phyloP scores from a whole-genome alignment of 2,797 vertebrate genomes.

The Sebastes melanostomus region DNA sequence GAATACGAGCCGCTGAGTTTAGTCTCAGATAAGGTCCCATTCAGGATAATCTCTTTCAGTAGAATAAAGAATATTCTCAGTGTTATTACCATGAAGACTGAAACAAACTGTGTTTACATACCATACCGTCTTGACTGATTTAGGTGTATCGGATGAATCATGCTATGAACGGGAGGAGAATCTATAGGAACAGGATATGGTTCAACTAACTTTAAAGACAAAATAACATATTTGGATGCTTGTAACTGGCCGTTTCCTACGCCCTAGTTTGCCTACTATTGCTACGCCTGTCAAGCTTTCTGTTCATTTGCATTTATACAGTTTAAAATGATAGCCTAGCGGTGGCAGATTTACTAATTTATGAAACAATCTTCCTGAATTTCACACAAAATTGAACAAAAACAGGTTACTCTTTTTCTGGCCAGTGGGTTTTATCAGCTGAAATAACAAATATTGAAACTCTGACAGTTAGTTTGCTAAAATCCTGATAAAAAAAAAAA shows the following conservation, averaged over 20 bases:
- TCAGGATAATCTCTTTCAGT: constrained; percentile 6
- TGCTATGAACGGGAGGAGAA: too few species aligned
- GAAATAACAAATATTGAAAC: not conserved
- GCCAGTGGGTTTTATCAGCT: not conserved
- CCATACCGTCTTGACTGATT: not conserved
- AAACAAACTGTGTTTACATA: not conserved
- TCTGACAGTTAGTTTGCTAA: not conserved
- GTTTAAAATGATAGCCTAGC: not conserved
- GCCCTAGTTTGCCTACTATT: not conserved
- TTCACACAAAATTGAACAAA: not conserved
- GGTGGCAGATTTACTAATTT: not conserved
- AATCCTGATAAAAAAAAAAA: not conserved
- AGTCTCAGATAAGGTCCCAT: constrained; percentile 10
- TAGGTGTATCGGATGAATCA: not conserved
- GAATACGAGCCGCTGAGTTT: constrained; percentile 17
- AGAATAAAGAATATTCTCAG: not conserved
- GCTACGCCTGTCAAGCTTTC: not conserved
- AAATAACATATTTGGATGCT: not conserved
- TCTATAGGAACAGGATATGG: not conserved
- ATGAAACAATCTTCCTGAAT: not conserved
- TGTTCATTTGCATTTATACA: not conserved
- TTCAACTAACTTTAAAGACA: not conserved
- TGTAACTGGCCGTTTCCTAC: not conserved
- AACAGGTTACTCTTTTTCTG: too few species aligned
- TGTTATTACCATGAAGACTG: not conserved